Base-by-base conservation (phyloP, 2,113 vertebrate species). In the Antechinus flavipes region DNA sequence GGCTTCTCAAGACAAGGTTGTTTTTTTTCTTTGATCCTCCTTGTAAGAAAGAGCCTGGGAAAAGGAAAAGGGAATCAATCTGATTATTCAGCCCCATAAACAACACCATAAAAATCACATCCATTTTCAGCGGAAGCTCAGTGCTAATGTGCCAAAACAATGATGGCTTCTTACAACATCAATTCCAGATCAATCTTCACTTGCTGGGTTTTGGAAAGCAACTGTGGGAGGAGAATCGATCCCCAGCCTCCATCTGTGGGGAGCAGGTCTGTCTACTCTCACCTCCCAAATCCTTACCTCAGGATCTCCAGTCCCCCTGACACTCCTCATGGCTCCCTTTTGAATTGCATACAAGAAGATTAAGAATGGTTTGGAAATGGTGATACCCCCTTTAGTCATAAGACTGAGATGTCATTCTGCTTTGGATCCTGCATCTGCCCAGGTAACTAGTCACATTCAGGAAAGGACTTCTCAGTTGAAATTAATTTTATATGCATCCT, bases 71-170 rank as follows among this genome's bases (percentile, higher is more conserved):
- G 98, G 98, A 98, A 98, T 98, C 98, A 97, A 98, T 98, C 96
- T 96, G 98, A 98, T 98, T 98, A 98, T 98, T 98, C 98, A 98
- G 96, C 95, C 98, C 97, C 97, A 97, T 98, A 98, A 98, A 98
- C 98, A 98, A 98, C 97, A 97, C 97, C 98, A 98, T 98, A 98
- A 99, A 98, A 98, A 98, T 98, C 97, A 98, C 98, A 98, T 98
- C 98, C 98, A 98, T 98, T 98, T 98, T 97, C 97, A 97, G 97
- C 97, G 96, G 97, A 97, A 98, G 97, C 97, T 95, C 93, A 55
- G 95, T 53, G 94, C 97, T 98, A 98, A 98, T 98, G 98, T 97
- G 97, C 97, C 94, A 97, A 98, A 98, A 98, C 98, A 98, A 98
- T 97, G 98, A 98, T 98, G 96, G 95, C 97, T 35, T 58, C 96